Percentiles rank a stretch among this genome's conserved stretches.
phyloP scores from a whole-genome alignment of 1,140 invertebrate species.

The Trichonephila inaurata region DNA sequence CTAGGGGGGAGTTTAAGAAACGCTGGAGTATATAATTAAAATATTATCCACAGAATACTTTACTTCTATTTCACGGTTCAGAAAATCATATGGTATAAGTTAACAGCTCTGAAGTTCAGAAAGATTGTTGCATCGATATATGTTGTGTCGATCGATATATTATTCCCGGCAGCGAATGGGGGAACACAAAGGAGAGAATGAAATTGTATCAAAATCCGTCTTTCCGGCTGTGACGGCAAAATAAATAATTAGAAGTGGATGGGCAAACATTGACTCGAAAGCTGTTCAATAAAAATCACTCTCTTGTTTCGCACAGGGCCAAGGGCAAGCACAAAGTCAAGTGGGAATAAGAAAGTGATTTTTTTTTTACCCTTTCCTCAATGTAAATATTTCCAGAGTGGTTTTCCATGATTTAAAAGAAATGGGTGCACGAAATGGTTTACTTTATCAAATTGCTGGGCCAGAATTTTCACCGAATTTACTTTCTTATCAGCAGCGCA shows the following conservation, averaged over 20 bases:
- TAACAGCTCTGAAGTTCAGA: too few relatives aligned
- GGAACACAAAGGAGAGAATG: not conserved
- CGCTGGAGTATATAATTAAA: too few relatives aligned
- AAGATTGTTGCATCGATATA: too few relatives aligned
- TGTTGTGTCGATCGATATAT: too few relatives aligned
- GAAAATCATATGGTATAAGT: too few relatives aligned
- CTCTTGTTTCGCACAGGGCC: not conserved
- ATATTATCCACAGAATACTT: too few relatives aligned
- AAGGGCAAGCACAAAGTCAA: not conserved
- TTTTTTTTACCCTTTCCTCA: not conserved
- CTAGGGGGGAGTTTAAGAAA: too few relatives aligned
- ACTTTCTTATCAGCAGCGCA: not conserved
- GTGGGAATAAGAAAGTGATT: not conserved
- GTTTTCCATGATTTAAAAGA: constrained; percentile 22
- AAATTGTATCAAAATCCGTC: not conserved
- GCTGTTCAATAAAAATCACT: not conserved
- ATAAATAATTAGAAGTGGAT: constrained; percentile 14
- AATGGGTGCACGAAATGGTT: not conserved
- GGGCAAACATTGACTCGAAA: not conserved
- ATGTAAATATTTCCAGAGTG: constrained; percentile 17
- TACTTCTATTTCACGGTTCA: too few relatives aligned
- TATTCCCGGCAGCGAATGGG: not conserved
- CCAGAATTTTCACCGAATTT: not conserved
- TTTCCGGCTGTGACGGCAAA: constrained; percentile 8
- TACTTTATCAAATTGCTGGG: constrained; percentile 14